phyloP scores from a whole-genome alignment of 1,140 invertebrate species.

The Temnothorax longispinosus region DNA sequence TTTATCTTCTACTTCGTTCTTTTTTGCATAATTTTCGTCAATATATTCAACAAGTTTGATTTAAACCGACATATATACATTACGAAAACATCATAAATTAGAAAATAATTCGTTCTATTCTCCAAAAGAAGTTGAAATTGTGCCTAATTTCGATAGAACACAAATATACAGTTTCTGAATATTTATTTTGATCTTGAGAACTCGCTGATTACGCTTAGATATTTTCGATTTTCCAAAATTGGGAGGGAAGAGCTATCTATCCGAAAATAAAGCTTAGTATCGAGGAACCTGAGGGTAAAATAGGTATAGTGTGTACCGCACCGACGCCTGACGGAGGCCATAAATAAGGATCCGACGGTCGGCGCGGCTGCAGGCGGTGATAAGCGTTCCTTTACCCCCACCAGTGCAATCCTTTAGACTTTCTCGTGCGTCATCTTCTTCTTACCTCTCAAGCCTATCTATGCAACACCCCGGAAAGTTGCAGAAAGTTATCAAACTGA shows the following conservation, averaged over 20 bases:
- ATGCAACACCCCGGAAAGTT: slow-evolving; percentile 30
- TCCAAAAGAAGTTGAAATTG: neutral
- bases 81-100: neutral
- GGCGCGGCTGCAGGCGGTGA: slow-evolving; percentile 82
- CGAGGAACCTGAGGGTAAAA: slow-evolving; percentile 76
- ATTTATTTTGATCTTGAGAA: neutral
- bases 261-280: slow-evolving; percentile 77
- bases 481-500: slow-evolving; percentile 38
- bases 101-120: neutral
- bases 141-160: neutral
- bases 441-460: slow-evolving; percentile 54
- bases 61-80: neutral
- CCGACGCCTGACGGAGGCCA: slow-evolving; percentile 80
- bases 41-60: neutral
- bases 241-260: slow-evolving; percentile 26
- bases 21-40: neutral
- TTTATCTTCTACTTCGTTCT: neutral
- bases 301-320: slow-evolving; percentile 76
- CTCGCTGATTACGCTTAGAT: neutral
- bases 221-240: slow-evolving; percentile 69
- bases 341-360: slow-evolving; percentile 86
- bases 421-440: slow-evolving; percentile 67
- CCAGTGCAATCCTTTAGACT: slow-evolving; percentile 63
- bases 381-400: slow-evolving; percentile 81
- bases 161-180: neutral